These are phyloP conservation scores for Caenorhabditis sulstoni DNA, from an alignment of 2,888 invertebrate genomes.

Conservation along the genomic window DNA sequence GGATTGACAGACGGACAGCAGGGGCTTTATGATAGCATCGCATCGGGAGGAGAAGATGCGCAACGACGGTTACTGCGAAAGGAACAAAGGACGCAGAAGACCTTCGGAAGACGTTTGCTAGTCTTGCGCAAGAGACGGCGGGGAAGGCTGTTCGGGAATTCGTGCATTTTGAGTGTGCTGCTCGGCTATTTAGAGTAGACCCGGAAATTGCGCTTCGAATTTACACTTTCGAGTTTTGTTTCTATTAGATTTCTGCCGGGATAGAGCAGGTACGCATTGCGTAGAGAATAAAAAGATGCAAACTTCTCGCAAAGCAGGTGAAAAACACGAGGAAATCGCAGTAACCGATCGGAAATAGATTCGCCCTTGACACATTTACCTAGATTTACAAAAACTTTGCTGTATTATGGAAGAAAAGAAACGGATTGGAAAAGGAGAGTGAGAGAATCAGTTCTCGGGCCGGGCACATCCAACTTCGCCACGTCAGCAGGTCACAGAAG, in stretches of 20 bases:
- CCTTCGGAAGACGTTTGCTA: too few species aligned
- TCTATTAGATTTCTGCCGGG: too few species aligned
- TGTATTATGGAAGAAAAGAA: background rate
- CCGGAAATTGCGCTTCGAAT: too few species aligned
- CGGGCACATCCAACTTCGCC: too few species aligned
- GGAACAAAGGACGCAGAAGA: background rate
- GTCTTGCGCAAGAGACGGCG: background rate
- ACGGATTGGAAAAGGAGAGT: too few species aligned
- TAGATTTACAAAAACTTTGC: background rate
- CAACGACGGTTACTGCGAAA: background rate
- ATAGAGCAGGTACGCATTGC: too few species aligned
- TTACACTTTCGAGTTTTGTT: too few species aligned
- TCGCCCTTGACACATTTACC: constrained; percentile 12
- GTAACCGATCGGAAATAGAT: background rate
- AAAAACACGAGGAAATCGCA: background rate
- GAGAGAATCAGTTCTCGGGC: too few species aligned
- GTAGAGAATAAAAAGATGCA: background rate
- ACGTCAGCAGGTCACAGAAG: too few species aligned
- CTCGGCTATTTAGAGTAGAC: too few species aligned
- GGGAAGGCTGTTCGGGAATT: too few species aligned
- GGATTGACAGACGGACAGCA: background rate
- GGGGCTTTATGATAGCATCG: constrained; percentile 24
- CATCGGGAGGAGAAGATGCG: background rate
- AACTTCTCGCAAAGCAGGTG: background rate
- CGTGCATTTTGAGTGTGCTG: too few species aligned